phyloP scores from a whole-genome alignment of 2,888 invertebrate species.

The Papilio elwesi region DNA sequence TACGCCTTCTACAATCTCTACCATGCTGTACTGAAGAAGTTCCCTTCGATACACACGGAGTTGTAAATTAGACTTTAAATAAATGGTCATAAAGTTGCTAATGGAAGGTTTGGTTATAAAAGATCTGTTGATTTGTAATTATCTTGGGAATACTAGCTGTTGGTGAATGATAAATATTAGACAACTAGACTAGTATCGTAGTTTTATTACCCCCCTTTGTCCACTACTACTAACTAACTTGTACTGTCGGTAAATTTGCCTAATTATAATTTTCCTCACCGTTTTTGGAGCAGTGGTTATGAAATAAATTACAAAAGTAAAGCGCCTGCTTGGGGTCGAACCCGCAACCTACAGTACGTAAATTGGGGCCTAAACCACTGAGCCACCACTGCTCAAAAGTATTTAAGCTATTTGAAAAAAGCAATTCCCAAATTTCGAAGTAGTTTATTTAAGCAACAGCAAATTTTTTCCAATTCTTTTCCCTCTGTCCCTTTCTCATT shows the following conservation, averaged over 20 bases:
- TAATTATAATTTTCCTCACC: too few relatives aligned
- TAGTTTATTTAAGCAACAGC: too few relatives aligned
- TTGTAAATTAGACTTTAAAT: conserved; percentile 80
- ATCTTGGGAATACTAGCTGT: conserved; percentile 23
- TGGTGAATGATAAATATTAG: conserved; percentile 41
- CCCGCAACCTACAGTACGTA: too few relatives aligned
- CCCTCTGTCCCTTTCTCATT: too few relatives aligned
- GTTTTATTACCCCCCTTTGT: conserved; percentile 32
- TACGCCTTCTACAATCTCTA: conserved; percentile 94
- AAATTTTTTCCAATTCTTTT: too few relatives aligned
- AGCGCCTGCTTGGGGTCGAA: too few relatives aligned
- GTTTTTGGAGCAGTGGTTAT: too few relatives aligned
- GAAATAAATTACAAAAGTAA: too few relatives aligned
- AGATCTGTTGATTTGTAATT: background rate
- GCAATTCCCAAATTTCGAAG: too few relatives aligned
- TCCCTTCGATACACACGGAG: conserved; percentile 91
- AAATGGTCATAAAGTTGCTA: conserved; percentile 43
- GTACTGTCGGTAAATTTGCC: background rate
- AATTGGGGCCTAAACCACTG: too few relatives aligned
- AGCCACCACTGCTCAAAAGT: too few relatives aligned
- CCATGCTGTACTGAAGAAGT: conserved; percentile 91
- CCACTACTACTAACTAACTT: background rate
- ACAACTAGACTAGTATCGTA: conserved; percentile 36
- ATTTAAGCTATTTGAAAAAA: too few relatives aligned
- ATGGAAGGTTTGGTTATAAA: conserved; percentile 43